phyloP scores from a whole-genome alignment of 2,797 vertebrate genomes.

The Clarias laeviceps region DNA sequence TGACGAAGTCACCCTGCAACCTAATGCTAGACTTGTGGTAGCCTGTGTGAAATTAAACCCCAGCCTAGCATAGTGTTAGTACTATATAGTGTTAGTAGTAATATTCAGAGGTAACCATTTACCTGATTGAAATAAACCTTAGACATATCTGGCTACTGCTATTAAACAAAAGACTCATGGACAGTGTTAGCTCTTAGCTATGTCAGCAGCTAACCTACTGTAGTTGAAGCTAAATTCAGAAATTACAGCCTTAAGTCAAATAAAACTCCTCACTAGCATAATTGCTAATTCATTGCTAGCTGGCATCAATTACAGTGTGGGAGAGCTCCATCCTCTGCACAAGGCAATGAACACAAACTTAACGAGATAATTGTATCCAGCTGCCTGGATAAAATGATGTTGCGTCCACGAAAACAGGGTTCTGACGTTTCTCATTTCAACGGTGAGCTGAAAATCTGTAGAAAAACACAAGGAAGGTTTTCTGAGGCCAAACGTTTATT shows the following conservation, averaged over 20 bases:
- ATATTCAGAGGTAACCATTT: not conserved
- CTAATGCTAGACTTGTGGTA: not conserved
- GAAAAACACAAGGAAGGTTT: constrained; percentile 15
- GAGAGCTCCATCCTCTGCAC: constrained; percentile 28
- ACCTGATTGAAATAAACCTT: not conserved
- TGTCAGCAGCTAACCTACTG: constrained; percentile 8
- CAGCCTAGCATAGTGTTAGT: not conserved
- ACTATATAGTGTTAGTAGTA: not conserved
- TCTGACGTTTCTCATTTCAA: constrained; percentile 29
- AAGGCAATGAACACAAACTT: constrained; percentile 23
- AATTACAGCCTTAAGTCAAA: constrained; percentile 16
- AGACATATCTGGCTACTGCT: not conserved
- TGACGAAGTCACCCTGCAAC: not conserved
- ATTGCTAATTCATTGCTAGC: constrained; percentile 37
- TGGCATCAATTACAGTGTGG: constrained; percentile 30
- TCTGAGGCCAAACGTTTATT: constrained; percentile 24
- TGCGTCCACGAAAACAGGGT: constrained; percentile 28
- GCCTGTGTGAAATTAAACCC: not conserved
- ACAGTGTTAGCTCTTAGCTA: not conserved
- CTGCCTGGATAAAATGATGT: constrained; percentile 28
- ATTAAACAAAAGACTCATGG: not conserved
- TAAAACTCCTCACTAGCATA: constrained; percentile 23
- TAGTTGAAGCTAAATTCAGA: constrained; percentile 1
- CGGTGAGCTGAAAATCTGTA: constrained; percentile 17
- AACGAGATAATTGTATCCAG: constrained; percentile 45